Conservation (phyloP, 2,888 invertebrate genomes). For the Cylindroiulus punctatus region DNA sequence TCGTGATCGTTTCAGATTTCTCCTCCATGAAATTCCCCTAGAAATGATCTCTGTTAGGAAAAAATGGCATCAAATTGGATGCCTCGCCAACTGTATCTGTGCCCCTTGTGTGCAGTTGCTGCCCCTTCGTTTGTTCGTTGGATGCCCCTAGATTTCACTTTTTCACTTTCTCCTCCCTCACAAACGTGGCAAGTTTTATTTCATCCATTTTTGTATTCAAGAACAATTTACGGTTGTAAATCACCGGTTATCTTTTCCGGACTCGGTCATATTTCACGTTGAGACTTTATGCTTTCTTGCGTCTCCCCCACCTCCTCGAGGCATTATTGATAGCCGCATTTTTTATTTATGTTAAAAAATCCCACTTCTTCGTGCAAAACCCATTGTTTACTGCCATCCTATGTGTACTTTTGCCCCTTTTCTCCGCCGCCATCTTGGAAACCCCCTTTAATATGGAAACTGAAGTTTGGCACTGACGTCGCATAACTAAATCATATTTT, state of each 20-base stretch:
- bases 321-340: constrained; percentile 13
- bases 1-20: not conserved
- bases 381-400: not conserved
- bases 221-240: constrained; percentile 32
- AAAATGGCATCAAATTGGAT: not conserved
- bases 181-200: not conserved
- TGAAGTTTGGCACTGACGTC: constrained; percentile 26
- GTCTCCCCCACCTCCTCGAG: not conserved
- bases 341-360: constrained; percentile 15
- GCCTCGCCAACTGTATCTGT: not conserved
- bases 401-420: not conserved
- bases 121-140: not conserved
- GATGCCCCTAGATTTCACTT: not conserved
- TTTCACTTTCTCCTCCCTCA: not conserved
- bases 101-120: not conserved
- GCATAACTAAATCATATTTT: not conserved
- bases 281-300: constrained; percentile 16
- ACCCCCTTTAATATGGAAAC: constrained; percentile 12
- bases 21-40: not conserved
- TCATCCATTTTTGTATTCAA: constrained; percentile 32
- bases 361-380: constrained; percentile 1
- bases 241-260: constrained; percentile 27
- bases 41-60: not conserved
- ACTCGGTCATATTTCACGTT: constrained; percentile 26
- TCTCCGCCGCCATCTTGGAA: not conserved